Base-by-base conservation (phyloP, 37 sponge, comb jelly and placozoan genomes). In the Oscarella lobularis region DNA sequence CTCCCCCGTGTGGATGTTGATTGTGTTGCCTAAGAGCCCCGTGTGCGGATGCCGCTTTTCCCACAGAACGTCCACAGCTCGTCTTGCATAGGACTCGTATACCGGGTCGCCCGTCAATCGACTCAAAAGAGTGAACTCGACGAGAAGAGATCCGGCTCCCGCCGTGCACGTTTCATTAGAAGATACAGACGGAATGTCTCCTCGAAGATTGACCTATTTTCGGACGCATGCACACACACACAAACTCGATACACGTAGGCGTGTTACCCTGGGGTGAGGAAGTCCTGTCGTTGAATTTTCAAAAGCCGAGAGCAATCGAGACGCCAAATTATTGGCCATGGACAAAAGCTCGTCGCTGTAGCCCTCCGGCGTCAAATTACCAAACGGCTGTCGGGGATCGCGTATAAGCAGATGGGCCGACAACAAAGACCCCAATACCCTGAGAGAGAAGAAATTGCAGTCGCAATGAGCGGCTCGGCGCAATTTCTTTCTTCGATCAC, bases 71-170 rank as follows among this genome's bases (percentile, higher is more conserved):
- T 83, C 83, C 72, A 92, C 88, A 27, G 98, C 93, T 37, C 83
- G 78, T 39, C 91, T 81, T 40, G 98, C 98, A 66, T 83, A 54
- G 39, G 67, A 74, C 76, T 96, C 97, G 73, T 84, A 96, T 27
- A 82, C 76, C 4, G 90, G 90, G 75, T 96, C 90, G 34, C 88
- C 92, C 3, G 92, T 74, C 38, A 96, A 72, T 38, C 93, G 81
- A 79, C 91, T 87, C 38, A 96, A 81, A 32, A 96, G 78, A 20
- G 84, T 86, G 72, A 96, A 92, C 84, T 96, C 98, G 3, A 96
- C 67, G 2, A 85, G 74, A 38, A 96, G 82, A 20, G 98, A 86
- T 2, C 93, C 98, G 1, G 88, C 93, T 27, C 98, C 98, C 66
- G 98, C 98, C 2, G 91, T 84, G 73, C 98, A 96, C 0, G 98